Percentiles rank a stretch among this genome's conserved stretches.
Conservation (phyloP, 2,797 vertebrate species). For the Molossus alvarezi region DNA sequence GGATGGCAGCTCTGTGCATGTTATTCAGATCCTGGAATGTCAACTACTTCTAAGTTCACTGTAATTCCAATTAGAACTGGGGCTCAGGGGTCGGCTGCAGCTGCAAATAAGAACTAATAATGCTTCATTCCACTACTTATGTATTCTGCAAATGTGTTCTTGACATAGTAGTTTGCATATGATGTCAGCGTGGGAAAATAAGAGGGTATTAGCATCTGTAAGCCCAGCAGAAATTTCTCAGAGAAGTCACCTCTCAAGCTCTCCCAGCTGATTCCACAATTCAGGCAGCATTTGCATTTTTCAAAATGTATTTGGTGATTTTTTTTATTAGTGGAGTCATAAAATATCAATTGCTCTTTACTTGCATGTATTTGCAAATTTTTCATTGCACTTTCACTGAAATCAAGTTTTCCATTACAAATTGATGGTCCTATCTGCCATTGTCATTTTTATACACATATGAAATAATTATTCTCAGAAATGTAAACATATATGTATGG, state of each 20-base stretch:
- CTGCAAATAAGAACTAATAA: constrained; percentile 85
- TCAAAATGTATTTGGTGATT: constrained; percentile 53
- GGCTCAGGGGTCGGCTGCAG: constrained; percentile 70
- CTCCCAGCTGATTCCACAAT: constrained; percentile 83
- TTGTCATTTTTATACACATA: constrained; percentile 78
- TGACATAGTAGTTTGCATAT: constrained; percentile 86
- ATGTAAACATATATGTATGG: background rate
- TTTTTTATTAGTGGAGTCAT: constrained; percentile 73
- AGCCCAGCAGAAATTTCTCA: constrained; percentile 85
- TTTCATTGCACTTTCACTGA: constrained; percentile 75
- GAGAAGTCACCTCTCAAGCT: constrained; percentile 77
- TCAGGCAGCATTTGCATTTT: constrained; percentile 76
- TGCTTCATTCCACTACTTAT: constrained; percentile 83
- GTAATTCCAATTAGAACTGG: constrained; percentile 76
- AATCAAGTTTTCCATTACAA: constrained; percentile 76
- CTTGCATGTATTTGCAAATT: constrained; percentile 77
- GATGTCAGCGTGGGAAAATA: constrained; percentile 87
- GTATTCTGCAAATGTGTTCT: constrained; percentile 86
- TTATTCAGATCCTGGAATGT: constrained; percentile 71
- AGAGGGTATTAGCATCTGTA: constrained; percentile 88
- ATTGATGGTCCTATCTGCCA: constrained; percentile 70
- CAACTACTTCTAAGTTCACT: constrained; percentile 72
- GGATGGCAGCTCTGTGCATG: background rate
- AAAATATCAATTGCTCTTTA: constrained; percentile 81
- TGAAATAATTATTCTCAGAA: constrained; percentile 77